Percentiles rank a stretch among this genome's conserved stretches.
Evolutionary conservation across 1,140 invertebrate genomes (phyloP).

Genomic region (Belonocnema kinseyi): DNA sequence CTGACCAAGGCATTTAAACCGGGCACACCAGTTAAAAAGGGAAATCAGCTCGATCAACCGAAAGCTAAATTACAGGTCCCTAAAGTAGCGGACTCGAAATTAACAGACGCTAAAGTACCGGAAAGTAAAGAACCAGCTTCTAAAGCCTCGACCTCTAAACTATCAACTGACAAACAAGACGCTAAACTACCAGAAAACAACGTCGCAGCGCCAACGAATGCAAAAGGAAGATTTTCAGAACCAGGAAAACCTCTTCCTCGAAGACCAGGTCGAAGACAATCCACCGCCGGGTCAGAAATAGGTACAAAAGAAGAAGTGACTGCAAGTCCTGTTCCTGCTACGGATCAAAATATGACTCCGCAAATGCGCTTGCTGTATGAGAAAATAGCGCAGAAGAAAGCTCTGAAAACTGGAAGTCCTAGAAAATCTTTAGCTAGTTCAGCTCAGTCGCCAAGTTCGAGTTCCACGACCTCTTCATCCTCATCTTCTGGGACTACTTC

Average conservation of each 20-base stretch:
- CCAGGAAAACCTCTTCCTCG: background rate
- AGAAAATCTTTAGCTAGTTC: background rate
- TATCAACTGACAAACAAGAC: background rate
- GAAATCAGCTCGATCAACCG: background rate
- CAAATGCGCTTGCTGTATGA: constrained; percentile 41
- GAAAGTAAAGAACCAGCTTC: background rate
- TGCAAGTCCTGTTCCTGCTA: background rate
- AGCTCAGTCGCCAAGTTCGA: constrained; percentile 1
- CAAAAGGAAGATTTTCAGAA: constrained; percentile 25
- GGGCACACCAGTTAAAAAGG: constrained; percentile 6
- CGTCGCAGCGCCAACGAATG: background rate
- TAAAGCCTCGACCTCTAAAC: background rate
- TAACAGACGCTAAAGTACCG: constrained; percentile 1
- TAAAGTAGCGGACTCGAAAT: constrained; percentile 18
- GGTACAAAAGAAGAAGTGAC: constrained; percentile 1
- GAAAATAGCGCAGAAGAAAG: constrained; percentile 42
- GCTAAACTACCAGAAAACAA: background rate
- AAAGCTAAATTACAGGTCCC: constrained; percentile 1
- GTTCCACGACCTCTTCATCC: background rate
- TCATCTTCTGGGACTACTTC: constrained; percentile 9
- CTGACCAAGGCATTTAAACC: constrained; percentile 24
- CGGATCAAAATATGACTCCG: constrained; percentile 33
- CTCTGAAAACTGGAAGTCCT: background rate
- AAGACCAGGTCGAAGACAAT: background rate
- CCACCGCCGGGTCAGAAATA: background rate